These are phyloP conservation scores for Chironomus riparius DNA, from an alignment of 2,888 invertebrate genomes.

Conservation along the genomic window DNA sequence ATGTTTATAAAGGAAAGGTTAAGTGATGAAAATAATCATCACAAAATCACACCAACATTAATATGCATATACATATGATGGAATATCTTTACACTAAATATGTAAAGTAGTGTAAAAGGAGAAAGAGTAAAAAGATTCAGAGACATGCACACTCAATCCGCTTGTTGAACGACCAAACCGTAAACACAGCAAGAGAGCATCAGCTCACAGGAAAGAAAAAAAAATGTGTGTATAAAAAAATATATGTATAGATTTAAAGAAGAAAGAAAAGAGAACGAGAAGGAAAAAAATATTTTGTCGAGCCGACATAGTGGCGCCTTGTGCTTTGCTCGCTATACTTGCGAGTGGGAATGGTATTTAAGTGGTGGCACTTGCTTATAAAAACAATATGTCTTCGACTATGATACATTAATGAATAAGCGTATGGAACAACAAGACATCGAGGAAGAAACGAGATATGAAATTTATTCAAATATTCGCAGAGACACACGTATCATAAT, in stretches of 20 bases:
- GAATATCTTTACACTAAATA: neutral
- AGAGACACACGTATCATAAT: neutral
- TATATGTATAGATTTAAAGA: neutral
- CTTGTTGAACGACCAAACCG: conserved; percentile 23
- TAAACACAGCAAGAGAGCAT: conserved; percentile 27
- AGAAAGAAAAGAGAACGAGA: conserved; percentile 23
- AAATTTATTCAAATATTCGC: neutral
- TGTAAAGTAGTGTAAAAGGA: neutral
- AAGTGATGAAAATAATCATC: conserved; percentile 20
- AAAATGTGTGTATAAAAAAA: neutral
- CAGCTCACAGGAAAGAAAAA: neutral
- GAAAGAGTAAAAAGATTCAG: neutral
- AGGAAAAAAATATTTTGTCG: conserved; percentile 24
- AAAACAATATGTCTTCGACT: neutral
- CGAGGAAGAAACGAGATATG: too few relatives aligned
- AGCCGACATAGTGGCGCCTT: conserved; percentile 25
- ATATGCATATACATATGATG: neutral
- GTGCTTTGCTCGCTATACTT: neutral
- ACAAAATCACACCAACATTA: conserved; percentile 26
- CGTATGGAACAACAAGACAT: too few relatives aligned
- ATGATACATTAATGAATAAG: neutral
- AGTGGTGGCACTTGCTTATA: conserved; percentile 12
- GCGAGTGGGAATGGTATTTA: conserved; percentile 20
- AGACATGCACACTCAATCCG: conserved; percentile 22
- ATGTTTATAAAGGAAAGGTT: neutral